Evolutionary conservation across 2,113 vertebrate genomes (phyloP).

Genomic region (Herpetotheres cachinnans): DNA sequence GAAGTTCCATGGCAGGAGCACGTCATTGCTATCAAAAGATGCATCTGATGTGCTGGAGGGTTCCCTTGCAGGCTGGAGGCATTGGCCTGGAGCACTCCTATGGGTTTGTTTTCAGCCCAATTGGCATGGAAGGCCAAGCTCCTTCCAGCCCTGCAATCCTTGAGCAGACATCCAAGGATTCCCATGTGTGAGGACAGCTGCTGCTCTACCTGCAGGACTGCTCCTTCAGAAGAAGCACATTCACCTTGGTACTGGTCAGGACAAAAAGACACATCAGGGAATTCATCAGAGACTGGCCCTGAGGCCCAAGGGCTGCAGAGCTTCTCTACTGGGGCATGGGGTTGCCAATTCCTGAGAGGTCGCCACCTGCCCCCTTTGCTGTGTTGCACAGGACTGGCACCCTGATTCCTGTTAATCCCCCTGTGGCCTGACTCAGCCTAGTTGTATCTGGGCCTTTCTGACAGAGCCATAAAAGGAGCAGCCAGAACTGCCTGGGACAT

Average conservation of each 20-base stretch:
- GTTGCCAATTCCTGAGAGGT: not conserved
- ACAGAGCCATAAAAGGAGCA: not conserved
- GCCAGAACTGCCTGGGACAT: not conserved
- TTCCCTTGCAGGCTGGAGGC: not conserved
- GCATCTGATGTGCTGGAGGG: not conserved
- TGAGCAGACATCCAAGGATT: not conserved
- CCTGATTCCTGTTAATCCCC: not conserved
- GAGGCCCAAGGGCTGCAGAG: not conserved
- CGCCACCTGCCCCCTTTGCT: not conserved
- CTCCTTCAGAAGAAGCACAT: not conserved
- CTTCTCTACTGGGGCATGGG: not conserved
- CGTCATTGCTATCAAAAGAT: not conserved
- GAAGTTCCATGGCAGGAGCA: not conserved
- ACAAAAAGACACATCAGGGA: not conserved
- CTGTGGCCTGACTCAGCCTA: not conserved
- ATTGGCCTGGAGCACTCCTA: not conserved
- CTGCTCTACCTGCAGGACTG: not conserved
- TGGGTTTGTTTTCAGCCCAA: not conserved
- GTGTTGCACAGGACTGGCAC: not conserved
- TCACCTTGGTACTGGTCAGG: not conserved
- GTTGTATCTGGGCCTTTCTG: not conserved
- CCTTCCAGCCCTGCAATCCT: not conserved
- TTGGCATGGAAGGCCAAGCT: not conserved
- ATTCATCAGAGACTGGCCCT: not conserved
- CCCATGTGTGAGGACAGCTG: not conserved